These are phyloP conservation scores for Ganaspis brasiliensis DNA, from an alignment of 2,888 invertebrate genomes.

Conservation along the genomic window DNA sequence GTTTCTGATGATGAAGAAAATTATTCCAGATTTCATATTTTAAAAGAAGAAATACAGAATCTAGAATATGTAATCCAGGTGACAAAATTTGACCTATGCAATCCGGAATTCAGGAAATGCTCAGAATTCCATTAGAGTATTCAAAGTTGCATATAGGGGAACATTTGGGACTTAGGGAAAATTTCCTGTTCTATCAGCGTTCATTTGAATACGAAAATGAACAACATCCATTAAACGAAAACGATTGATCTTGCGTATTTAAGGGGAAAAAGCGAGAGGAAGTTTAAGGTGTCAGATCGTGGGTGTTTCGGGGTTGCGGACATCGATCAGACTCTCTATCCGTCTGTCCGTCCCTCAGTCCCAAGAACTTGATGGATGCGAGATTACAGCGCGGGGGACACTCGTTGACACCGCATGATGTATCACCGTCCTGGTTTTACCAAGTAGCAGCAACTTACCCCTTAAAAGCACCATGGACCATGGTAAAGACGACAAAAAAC, in stretches of 20 bases:
- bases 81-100: too few relatives aligned
- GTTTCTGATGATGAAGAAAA: too few relatives aligned
- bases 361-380: slow-evolving; percentile 78
- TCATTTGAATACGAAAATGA: slow-evolving; percentile 50
- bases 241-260: slow-evolving; percentile 62
- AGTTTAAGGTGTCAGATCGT: slow-evolving; percentile 51
- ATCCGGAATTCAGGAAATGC: too few relatives aligned
- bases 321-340: slow-evolving; percentile 74
- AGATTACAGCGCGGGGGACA: slow-evolving; percentile 75
- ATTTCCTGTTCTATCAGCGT: too few relatives aligned
- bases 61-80: too few relatives aligned
- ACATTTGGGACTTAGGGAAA: too few relatives aligned
- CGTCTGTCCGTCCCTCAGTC: slow-evolving; percentile 63
- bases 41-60: too few relatives aligned
- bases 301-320: slow-evolving; percentile 63
- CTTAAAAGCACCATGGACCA: background rate
- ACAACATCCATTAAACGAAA: slow-evolving; percentile 53
- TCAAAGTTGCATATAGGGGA: too few relatives aligned
- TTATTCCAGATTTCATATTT: too few relatives aligned
- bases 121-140: too few relatives aligned
- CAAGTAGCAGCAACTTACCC: slow-evolving; percentile 53
- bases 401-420: slow-evolving; percentile 61
- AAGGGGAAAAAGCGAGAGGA: slow-evolving; percentile 54
- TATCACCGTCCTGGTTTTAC: slow-evolving; percentile 59
- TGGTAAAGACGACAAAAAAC: slow-evolving; percentile 17